phyloP scores from a whole-genome alignment of 2,888 invertebrate genomes.

The Plemyria rubiginata region DNA sequence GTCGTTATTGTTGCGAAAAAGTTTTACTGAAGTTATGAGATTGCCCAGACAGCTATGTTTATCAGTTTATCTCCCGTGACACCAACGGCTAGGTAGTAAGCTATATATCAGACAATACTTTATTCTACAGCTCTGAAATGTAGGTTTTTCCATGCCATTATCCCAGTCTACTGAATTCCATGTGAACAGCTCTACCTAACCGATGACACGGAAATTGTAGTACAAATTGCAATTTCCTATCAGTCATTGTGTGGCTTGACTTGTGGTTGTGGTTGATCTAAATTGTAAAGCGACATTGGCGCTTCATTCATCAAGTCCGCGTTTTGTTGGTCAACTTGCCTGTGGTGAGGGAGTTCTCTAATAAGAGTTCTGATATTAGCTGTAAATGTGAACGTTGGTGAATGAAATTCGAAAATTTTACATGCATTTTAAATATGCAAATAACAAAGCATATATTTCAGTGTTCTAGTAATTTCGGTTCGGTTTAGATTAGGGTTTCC shows the following conservation, averaged over 20 bases:
- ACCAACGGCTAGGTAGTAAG: too few relatives aligned
- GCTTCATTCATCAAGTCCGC: constrained; percentile 56
- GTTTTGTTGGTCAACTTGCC: constrained; percentile 37
- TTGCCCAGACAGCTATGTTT: too few relatives aligned
- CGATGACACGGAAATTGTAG: constrained; percentile 41
- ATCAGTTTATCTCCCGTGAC: neutral
- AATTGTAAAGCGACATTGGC: constrained; percentile 47
- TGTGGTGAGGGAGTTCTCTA: constrained; percentile 11
- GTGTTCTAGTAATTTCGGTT: neutral
- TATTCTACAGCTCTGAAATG: constrained; percentile 1
- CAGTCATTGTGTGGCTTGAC: constrained; percentile 36
- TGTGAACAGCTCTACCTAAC: constrained; percentile 18
- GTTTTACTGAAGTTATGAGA: too few relatives aligned
- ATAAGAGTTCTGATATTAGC: constrained; percentile 11
- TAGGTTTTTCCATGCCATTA: constrained; percentile 1
- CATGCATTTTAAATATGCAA: neutral
- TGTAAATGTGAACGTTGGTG: constrained; percentile 3
- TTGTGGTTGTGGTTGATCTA: constrained; percentile 41
- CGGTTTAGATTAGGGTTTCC: too few relatives aligned
- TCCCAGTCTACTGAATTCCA: constrained; percentile 5
- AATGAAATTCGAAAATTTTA: neutral
- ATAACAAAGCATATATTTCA: too few relatives aligned
- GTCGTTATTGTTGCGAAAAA: neutral
- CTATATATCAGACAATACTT: too few relatives aligned
- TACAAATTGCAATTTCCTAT: constrained; percentile 46